Base-by-base conservation (phyloP, 1,140 invertebrate species). In the Drosophila auraria region DNA sequence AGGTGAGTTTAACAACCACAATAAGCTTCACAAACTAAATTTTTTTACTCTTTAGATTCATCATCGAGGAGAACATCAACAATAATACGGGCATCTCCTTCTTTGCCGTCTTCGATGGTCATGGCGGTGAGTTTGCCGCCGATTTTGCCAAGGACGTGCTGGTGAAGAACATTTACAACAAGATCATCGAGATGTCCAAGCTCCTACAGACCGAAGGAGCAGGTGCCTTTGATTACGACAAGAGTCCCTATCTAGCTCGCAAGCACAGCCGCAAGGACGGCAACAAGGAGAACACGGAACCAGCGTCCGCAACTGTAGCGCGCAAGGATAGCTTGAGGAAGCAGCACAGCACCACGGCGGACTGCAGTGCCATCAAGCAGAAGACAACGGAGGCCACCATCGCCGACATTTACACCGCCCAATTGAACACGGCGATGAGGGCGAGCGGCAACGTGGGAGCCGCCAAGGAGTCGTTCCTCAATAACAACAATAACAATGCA, bases 51-150 rank as follows among this genome's bases (percentile, higher is more conserved):
- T 70, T 2, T 49, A 93, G 92, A 70, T 98, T 97, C 93, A 96
- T 97, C 47, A 95, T 97, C 38, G 95, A 97, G 70, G 95, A 96
- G 91, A 96, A 97, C 84, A 95, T 96, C 36, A 95, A 96, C 82
- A 94, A 95, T 64, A 87, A 83, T 47, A 96, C 95, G 23, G 96
- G 95, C 27, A 96, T 98, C 57, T 96, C 97, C 2, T 94, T 99
- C 51, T 98, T 97, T 94, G 98, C 97, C 44, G 96, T 99, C 61
- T 99, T 98, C 93, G 98, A 99, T 94, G 98, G 98, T 1, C 98
- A 99, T 93, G 98, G 98, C 60, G 98, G 98, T 56, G 97, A 98
- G 93, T 98, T 98, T 95, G 97, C 97, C 58, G 97, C 97, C 14
- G 97, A 98, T 87, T 98, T 97, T 94, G 97, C 97, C 20, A 96